Evolutionary conservation across 2,797 vertebrate species (phyloP), one percentile per base, ranked within the genome.

Genomic region (Phylloscopus collybita): DNA sequence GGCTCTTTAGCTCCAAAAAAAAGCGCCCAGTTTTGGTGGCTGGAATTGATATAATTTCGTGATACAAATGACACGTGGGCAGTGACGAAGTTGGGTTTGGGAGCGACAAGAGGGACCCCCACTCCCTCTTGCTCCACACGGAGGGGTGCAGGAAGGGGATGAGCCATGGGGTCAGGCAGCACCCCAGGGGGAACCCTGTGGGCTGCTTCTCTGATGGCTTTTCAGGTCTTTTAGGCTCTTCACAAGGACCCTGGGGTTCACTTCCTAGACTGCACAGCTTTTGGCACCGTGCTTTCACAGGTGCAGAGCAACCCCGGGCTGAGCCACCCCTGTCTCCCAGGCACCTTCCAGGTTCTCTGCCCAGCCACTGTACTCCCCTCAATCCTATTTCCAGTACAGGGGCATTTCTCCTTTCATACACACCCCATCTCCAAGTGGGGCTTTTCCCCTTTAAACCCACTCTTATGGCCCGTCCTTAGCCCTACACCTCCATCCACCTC

Each of bases 41-140:
- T 71, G 53, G 29, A 22, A 38, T 6, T 36, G 40, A 56, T 56
- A 25, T 16, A 26, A 26, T 45, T 32, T 25, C 0, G 0, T 20
- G 3, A 2, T 22, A 19, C 53, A 71, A 71, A 54, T 3, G 6
- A 10, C 6, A 2, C 0, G 2, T 6, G 40, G 53, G 61, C 70
- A 50, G 47, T 1, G 11, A 29, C 7, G 54, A 34, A 59, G 49
- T 57, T 60, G 9, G 27, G 29, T 8, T 7, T 7, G 62, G 36
- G 29, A 20, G 3, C 9, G 38, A 38, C 38, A 38, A 38, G 38
- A 38, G 38, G 38, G 38, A 38, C 38, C 38, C 38, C 22, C 12
- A 4, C 3, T 7, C 27, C 14, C 3, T 1, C 22, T 57, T 27
- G 29, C 49, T 72, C 30, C 22, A 16, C 25, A 4, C 5, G 5